Evolutionary conservation across 2,888 invertebrate genomes (phyloP).

Genomic region (Nesidiocoris tenuis): DNA sequence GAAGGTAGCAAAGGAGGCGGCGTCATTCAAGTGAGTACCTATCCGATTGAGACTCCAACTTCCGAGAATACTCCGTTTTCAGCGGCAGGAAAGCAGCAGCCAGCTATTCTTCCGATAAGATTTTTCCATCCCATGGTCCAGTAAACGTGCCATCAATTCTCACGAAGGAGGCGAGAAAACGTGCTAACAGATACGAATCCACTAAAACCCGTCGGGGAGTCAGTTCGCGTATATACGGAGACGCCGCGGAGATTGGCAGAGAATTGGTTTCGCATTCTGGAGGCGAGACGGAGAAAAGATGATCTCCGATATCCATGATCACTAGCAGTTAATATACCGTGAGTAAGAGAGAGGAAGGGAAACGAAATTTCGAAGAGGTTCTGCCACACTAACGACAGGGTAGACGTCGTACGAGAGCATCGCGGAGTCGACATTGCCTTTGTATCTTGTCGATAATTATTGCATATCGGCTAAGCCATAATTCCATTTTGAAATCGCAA

Average conservation of each 20-base stretch:
- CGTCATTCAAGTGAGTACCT: constrained; percentile 84
- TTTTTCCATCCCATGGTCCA: constrained; percentile 40
- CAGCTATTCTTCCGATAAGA: constrained; percentile 37
- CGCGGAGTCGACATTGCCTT: too few species aligned
- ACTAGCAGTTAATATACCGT: neutral
- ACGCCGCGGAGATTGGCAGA: neutral
- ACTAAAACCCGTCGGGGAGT: neutral
- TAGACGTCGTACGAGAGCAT: too few species aligned
- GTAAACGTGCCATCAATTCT: constrained; percentile 4
- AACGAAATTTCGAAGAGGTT: neutral
- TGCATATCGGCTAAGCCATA: too few species aligned
- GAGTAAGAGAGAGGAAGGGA: neutral
- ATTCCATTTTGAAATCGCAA: too few species aligned
- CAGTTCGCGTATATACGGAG: neutral
- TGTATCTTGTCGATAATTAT: too few species aligned
- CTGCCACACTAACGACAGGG: neutral
- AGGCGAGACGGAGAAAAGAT: neutral
- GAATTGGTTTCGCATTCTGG: neutral
- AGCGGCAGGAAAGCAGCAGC: neutral
- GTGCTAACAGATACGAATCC: neutral
- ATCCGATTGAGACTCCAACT: neutral
- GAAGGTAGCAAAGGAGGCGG: constrained; percentile 82
- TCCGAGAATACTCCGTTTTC: neutral
- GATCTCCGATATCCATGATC: neutral
- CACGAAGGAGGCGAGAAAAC: neutral